A percentile compares a stretch with the other conserved stretches of the same genome.
Conservation (phyloP, 2,113 vertebrate species). For the Lophochroa leadbeateri region DNA sequence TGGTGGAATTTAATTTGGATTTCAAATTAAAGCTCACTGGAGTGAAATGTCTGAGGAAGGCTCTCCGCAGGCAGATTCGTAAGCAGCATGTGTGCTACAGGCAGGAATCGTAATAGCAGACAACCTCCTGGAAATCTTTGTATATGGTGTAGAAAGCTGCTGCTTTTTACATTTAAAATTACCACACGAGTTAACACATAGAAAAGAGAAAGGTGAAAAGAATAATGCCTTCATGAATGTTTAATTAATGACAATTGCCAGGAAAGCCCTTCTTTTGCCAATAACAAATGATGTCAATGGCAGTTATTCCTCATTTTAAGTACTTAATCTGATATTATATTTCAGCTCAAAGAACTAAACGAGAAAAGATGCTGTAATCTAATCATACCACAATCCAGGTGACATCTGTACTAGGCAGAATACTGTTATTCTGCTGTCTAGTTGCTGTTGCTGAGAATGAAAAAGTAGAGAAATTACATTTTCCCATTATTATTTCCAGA, state of each 20-base stretch:
- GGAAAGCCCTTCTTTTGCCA: constrained; percentile 28
- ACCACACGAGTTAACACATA: neutral
- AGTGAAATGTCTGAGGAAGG: neutral
- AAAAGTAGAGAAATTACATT: constrained; percentile 82
- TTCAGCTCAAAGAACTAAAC: constrained; percentile 65
- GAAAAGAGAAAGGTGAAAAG: constrained; percentile 8
- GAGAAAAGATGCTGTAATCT: constrained; percentile 69
- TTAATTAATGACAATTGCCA: constrained; percentile 44
- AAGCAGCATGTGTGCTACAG: neutral
- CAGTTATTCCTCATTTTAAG: constrained; percentile 66
- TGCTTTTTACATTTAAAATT: constrained; percentile 5
- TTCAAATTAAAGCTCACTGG: constrained; percentile 35
- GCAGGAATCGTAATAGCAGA: neutral
- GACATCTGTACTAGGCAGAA: constrained; percentile 77
- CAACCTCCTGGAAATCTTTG: constrained; percentile 2
- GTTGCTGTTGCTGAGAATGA: constrained; percentile 76
- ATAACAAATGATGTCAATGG: neutral
- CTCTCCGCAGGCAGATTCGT: neutral
- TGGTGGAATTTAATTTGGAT: constrained; percentile 36
- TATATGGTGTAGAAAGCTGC: neutral
- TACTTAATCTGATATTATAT: constrained; percentile 57
- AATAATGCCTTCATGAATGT: neutral
- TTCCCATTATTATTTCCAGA: constrained; percentile 84
- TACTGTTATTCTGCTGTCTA: constrained; percentile 76
- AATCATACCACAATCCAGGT: constrained; percentile 74